These are phyloP conservation scores for Cyprinodon variegatus DNA, from an alignment of 2,113 vertebrate genomes.

Conservation along the genomic window DNA sequence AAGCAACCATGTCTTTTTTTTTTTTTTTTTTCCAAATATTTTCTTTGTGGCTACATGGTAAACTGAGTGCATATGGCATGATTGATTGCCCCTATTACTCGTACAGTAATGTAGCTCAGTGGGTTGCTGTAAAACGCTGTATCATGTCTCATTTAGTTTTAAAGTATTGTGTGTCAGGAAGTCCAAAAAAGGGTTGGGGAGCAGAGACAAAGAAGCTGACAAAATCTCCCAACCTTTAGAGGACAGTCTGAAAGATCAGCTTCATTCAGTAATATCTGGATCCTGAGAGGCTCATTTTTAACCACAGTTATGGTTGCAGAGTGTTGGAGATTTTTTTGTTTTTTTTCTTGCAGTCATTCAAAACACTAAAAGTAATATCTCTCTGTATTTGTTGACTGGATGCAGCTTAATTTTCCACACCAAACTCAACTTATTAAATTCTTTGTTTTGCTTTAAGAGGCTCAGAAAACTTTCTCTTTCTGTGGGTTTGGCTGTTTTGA, in stretches of 20 bases:
- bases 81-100: neutral
- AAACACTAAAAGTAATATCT: neutral
- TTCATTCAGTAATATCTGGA: neutral
- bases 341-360: neutral
- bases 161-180: neutral
- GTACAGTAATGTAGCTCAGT: neutral
- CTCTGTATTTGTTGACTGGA: neutral
- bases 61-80: neutral
- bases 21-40: neutral
- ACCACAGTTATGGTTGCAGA: neutral
- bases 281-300: neutral
- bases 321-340: neutral
- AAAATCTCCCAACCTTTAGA: neutral
- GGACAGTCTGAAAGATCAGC: neutral
- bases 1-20: neutral
- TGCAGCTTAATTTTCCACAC: neutral
- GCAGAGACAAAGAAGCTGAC: neutral
- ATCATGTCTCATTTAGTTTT: neutral
- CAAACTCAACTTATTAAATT: neutral
- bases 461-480: neutral
- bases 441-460: neutral
- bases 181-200: neutral
- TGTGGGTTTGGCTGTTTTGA: neutral
- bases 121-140: neutral
- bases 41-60: neutral